phyloP scores from a whole-genome alignment of 2,113 vertebrate species.

The Centrocercus urophasianus region DNA sequence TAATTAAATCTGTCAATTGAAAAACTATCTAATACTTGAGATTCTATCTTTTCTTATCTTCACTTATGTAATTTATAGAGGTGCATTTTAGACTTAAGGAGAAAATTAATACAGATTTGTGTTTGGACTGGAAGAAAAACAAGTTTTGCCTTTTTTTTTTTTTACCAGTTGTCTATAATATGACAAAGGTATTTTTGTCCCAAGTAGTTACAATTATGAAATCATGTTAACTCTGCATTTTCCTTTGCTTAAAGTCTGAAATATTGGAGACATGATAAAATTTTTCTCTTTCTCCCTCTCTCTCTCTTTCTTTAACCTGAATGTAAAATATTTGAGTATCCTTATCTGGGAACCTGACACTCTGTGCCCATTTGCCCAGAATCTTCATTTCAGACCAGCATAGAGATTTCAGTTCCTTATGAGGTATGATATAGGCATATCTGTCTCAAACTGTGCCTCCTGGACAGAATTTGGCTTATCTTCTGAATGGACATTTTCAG shows the following conservation, averaged over 20 bases:
- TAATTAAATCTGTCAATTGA: slow-evolving; percentile 72
- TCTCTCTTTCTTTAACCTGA: not conserved
- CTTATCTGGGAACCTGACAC: fast-evolving
- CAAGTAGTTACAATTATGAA: not conserved
- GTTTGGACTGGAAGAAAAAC: not conserved
- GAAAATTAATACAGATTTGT: not conserved
- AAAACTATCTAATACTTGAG: slow-evolving; percentile 10
- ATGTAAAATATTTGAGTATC: not conserved
- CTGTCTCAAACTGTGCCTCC: not conserved
- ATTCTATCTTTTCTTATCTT: not conserved
- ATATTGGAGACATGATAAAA: fast-evolving
- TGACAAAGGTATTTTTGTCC: not conserved
- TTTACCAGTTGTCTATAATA: not conserved
- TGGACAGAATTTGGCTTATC: not conserved
- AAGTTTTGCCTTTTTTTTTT: not conserved
- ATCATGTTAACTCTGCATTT: not conserved
- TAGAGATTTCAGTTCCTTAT: not conserved
- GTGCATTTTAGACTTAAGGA: not conserved
- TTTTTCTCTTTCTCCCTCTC: not conserved
- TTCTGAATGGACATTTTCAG: not conserved
- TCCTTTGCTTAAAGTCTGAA: not conserved
- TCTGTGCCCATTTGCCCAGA: not conserved
- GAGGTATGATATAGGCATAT: not conserved
- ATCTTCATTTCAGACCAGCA: not conserved
- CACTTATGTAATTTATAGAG: not conserved